Evolutionary conservation across 1,140 invertebrate species (phyloP).

Genomic region (Trichogramma pretiosum): DNA sequence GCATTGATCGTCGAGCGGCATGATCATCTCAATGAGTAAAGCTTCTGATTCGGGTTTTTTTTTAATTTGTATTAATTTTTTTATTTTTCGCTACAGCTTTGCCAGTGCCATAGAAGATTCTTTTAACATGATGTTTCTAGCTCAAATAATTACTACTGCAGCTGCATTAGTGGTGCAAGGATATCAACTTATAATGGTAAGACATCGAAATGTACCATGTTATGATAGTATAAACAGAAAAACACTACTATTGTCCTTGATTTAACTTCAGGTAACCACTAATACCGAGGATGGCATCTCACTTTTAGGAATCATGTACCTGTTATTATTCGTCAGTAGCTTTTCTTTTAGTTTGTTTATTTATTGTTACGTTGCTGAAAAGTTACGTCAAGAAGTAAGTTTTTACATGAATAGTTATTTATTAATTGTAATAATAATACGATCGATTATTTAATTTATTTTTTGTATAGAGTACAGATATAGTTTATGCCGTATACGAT

Average conservation of each 20-base stretch:
- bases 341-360: slow-evolving; percentile 13
- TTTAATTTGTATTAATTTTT: background rate
- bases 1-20: slow-evolving; percentile 4
- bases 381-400: background rate
- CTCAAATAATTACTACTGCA: slow-evolving; percentile 14
- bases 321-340: slow-evolving; percentile 7
- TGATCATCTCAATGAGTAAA: slow-evolving; percentile 6
- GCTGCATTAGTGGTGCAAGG: slow-evolving; percentile 20
- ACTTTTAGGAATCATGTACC: slow-evolving; percentile 3
- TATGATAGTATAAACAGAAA: background rate
- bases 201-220: background rate
- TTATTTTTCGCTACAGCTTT: slow-evolving; percentile 13
- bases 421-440: background rate
- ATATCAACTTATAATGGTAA: slow-evolving; percentile 15
- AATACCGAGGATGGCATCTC: background rate
- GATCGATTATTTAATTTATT: background rate
- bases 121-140: slow-evolving; percentile 20
- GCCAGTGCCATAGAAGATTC: slow-evolving; percentile 15
- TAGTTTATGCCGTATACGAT: background rate
- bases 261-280: slow-evolving; percentile 10
- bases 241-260: background rate
- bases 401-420: background rate
- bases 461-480: slow-evolving; percentile 5
- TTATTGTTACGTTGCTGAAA: slow-evolving; percentile 22
- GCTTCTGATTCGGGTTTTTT: too few species aligned